phyloP scores from a whole-genome alignment of 1,140 invertebrate species.

The Oryctes rhinoceros region DNA sequence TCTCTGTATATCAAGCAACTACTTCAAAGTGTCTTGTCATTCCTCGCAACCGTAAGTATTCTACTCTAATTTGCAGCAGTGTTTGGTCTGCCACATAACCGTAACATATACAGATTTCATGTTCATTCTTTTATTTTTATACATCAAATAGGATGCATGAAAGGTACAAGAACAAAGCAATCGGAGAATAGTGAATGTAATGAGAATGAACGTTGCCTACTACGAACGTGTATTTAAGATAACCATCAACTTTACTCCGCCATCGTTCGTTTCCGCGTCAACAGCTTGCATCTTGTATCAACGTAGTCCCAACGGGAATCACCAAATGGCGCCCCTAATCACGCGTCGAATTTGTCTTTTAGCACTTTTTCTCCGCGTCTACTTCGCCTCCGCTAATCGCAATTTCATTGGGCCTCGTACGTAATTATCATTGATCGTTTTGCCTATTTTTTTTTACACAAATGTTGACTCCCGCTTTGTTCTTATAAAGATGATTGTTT shows the following conservation, averaged over 20 bases:
- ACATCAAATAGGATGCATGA: not conserved
- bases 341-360: not conserved
- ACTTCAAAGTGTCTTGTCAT: too few relatives aligned
- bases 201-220: not conserved
- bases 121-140: not conserved
- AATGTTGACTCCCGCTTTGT: too few relatives aligned
- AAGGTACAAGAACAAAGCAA: not conserved
- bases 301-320: not conserved
- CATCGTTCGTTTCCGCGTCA: not conserved
- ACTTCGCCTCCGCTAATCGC: not conserved
- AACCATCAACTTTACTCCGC: not conserved
- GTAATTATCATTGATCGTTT: too few relatives aligned
- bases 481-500: too few relatives aligned
- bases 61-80: too few relatives aligned
- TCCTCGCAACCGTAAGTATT: too few relatives aligned
- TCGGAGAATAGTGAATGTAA: not conserved
- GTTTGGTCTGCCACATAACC: not conserved
- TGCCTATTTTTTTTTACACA: too few relatives aligned
- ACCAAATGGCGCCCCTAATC: not conserved
- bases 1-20: too few relatives aligned
- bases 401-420: too few relatives aligned
- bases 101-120: not conserved
- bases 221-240: not conserved
- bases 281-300: not conserved
- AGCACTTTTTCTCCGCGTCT: not conserved